A percentile compares a stretch with the other conserved stretches of the same genome.
phyloP scores from a whole-genome alignment of 2,888 invertebrate genomes.

The Dilophus febrilis region DNA sequence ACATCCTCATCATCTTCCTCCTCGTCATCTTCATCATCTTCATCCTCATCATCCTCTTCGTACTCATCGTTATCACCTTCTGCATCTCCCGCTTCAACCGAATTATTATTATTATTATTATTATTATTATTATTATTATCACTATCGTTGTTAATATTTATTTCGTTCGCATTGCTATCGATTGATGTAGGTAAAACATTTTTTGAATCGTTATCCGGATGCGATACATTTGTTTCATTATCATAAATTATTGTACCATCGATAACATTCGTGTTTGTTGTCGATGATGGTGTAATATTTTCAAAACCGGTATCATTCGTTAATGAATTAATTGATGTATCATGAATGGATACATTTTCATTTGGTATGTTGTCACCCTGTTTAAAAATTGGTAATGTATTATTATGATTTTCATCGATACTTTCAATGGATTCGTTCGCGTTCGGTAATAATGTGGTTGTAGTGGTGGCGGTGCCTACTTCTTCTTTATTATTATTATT shows the following conservation, averaged over 20 bases:
- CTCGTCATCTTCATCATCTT: conserved; percentile 11
- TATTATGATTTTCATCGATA: no score
- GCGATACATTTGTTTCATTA: conserved; percentile 3
- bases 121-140: neutral
- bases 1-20: conserved; percentile 6
- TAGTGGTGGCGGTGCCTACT: conserved; percentile 6
- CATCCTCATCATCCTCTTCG: conserved; percentile 13
- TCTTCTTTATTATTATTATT: neutral
- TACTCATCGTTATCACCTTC: conserved; percentile 14
- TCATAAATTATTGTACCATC: conserved; percentile 50
- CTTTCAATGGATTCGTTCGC: neutral
- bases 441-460: no score
- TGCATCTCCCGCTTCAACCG: conserved; percentile 18
- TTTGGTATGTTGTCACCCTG: no score
- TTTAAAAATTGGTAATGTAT: no score
- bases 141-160: neutral
- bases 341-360: no score
- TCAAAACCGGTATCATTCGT: conserved; percentile 12
- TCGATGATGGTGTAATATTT: conserved; percentile 23
- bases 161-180: no score
- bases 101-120: conserved; percentile 11
- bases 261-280: conserved; percentile 30
- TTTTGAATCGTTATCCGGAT: neutral
- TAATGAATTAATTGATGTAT: neutral
- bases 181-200: neutral